phyloP scores from a whole-genome alignment of 2,113 vertebrate species.

The Boulengeromyrus knoepffleri region DNA sequence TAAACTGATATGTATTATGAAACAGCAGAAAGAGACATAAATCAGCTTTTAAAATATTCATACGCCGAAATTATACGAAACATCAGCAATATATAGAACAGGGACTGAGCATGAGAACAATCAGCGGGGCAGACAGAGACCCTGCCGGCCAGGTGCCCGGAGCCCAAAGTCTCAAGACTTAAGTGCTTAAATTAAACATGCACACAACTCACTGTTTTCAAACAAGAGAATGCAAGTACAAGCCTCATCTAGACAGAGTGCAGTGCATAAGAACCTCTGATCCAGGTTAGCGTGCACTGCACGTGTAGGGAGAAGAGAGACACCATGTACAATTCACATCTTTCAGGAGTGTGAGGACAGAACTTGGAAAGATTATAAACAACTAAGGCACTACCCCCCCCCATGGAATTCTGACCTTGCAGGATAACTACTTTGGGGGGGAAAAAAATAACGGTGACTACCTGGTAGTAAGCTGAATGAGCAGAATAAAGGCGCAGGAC shows the following conservation, averaged over 20 bases:
- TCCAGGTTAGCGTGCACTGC: not conserved
- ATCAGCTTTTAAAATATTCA: not conserved
- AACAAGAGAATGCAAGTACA: not conserved
- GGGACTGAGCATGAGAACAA: not conserved
- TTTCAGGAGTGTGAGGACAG: not conserved
- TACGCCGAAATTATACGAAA: not conserved
- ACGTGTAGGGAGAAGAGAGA: not conserved
- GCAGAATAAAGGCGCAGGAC: not conserved
- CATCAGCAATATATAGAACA: not conserved
- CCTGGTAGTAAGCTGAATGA: not conserved
- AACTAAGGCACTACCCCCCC: not conserved
- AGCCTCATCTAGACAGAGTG: not conserved
- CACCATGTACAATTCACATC: not conserved
- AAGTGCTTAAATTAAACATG: not conserved
- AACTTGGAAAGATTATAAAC: not conserved
- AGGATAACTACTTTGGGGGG: not conserved
- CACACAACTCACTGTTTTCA: not conserved
- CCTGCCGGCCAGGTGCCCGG: not conserved
- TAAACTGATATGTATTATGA: not conserved
- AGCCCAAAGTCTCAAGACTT: not conserved
- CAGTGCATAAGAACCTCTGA: not conserved
- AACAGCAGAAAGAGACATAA: not conserved
- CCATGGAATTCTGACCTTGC: not conserved
- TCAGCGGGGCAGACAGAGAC: not conserved
- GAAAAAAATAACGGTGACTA: not conserved